These are phyloP conservation scores for Corbicula japonica DNA, from an alignment of 2,888 invertebrate genomes.

Conservation along the genomic window DNA sequence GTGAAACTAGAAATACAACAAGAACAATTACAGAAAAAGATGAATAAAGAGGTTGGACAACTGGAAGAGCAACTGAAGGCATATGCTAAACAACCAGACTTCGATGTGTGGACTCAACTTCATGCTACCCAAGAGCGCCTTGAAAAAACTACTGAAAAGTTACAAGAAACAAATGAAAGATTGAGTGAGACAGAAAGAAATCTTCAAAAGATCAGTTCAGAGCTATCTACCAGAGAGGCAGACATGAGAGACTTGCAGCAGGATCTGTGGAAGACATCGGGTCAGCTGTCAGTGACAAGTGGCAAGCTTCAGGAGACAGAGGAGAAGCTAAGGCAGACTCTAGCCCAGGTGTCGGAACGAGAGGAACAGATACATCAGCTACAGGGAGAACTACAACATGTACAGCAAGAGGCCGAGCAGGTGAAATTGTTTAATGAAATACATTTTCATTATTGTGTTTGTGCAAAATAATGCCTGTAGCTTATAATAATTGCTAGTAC, in stretches of 20 bases:
- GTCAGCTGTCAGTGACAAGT: conserved; percentile 68
- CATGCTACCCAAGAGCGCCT: conserved; percentile 69
- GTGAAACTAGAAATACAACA: conserved; percentile 59
- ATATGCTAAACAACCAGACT: conserved; percentile 45
- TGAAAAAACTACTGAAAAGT: conserved; percentile 71
- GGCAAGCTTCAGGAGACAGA: conserved; percentile 64
- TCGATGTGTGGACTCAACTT: conserved; percentile 63
- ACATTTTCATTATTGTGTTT: no score
- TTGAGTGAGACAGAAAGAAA: conserved; percentile 60
- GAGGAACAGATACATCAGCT: conserved; percentile 74
- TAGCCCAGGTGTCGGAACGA: conserved; percentile 68
- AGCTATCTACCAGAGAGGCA: conserved; percentile 49
- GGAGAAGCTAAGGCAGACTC: conserved; percentile 67
- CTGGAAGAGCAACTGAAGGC: conserved; percentile 60
- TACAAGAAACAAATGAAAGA: conserved; percentile 64
- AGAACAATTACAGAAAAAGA: conserved; percentile 58
- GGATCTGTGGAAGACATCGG: conserved; percentile 68
- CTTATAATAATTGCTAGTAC: background rate
- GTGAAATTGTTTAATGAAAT: conserved; percentile 37
- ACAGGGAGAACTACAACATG: conserved; percentile 67
- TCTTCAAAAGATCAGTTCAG: conserved; percentile 54
- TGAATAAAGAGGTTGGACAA: conserved; percentile 52
- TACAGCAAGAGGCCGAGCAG: conserved; percentile 62
- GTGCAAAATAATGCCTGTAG: background rate
- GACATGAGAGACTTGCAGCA: conserved; percentile 66